Percentiles rank a stretch among this genome's conserved stretches.
Evolutionary conservation across 2,113 vertebrate species (phyloP).

Genomic region (Megaleporinus macrocephalus): DNA sequence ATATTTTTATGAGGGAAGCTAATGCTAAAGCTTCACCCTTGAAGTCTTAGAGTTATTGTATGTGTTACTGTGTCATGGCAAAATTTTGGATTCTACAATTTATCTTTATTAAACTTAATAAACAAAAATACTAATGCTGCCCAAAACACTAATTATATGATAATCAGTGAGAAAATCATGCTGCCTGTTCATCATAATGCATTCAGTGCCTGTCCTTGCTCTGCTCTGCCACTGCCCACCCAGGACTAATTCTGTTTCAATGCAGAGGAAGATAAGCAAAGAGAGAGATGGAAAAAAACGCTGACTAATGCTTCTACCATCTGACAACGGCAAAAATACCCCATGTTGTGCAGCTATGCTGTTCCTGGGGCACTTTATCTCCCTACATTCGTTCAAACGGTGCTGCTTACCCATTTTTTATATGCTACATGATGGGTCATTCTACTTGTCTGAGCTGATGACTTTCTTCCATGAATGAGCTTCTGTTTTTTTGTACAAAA

Average conservation of each 20-base stretch:
- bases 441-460: not conserved
- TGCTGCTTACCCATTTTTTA: not conserved
- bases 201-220: constrained; percentile 9
- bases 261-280: constrained; percentile 1
- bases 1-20: too few relatives aligned
- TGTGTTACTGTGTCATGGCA: not conserved
- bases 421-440: not conserved
- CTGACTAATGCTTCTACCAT: constrained; percentile 24
- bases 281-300: not conserved
- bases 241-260: not conserved
- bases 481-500: not conserved
- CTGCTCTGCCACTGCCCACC: constrained; percentile 18
- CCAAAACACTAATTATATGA: not conserved
- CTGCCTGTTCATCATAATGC: constrained; percentile 3
- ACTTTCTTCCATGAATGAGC: not conserved
- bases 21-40: too few relatives aligned
- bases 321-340: constrained; percentile 19
- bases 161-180: not conserved
- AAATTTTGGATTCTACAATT: not conserved
- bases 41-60: too few relatives aligned
- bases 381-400: not conserved
- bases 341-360: not conserved
- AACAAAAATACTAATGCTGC: not conserved
- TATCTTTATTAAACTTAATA: not conserved
- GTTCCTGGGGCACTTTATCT: not conserved